Conservation (phyloP, 2,113 vertebrate genomes). For the Alosa alosa region DNA sequence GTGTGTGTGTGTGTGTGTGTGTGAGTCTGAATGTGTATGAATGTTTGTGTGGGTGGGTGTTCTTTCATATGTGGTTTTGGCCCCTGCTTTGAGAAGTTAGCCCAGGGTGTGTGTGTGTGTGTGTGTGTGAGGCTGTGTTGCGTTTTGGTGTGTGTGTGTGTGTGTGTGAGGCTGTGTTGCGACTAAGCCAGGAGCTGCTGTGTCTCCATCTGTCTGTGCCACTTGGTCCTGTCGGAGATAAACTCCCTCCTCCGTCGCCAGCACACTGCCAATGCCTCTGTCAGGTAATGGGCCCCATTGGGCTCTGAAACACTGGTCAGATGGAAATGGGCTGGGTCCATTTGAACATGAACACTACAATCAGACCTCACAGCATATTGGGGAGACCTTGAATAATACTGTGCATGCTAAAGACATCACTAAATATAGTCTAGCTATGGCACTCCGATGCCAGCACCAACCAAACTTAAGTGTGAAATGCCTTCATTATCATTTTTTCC, state of each 20-base stretch:
- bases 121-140: slow-evolving; percentile 22
- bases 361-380: no score
- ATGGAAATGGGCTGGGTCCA: background rate
- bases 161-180: slow-evolving; percentile 20
- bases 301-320: slow-evolving; percentile 25
- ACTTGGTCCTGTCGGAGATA: slow-evolving; percentile 28
- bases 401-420: background rate
- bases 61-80: background rate
- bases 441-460: background rate
- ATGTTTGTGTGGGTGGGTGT: slow-evolving; percentile 22
- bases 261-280: background rate
- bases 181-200: slow-evolving; percentile 34
- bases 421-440: background rate
- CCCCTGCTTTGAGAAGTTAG: no score
- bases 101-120: background rate
- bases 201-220: slow-evolving; percentile 33
- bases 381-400: background rate
- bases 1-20: no score
- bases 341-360: no score
- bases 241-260: slow-evolving; percentile 17
- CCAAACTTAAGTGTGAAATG: background rate
- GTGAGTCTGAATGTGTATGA: slow-evolving; percentile 14
- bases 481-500: background rate
- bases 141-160: background rate
- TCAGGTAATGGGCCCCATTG: slow-evolving; percentile 32